Percentiles rank a stretch among this genome's conserved stretches.
These are phyloP conservation scores for Eulithis prunata DNA, from an alignment of 2,888 invertebrate genomes.

Conservation along the genomic window DNA sequence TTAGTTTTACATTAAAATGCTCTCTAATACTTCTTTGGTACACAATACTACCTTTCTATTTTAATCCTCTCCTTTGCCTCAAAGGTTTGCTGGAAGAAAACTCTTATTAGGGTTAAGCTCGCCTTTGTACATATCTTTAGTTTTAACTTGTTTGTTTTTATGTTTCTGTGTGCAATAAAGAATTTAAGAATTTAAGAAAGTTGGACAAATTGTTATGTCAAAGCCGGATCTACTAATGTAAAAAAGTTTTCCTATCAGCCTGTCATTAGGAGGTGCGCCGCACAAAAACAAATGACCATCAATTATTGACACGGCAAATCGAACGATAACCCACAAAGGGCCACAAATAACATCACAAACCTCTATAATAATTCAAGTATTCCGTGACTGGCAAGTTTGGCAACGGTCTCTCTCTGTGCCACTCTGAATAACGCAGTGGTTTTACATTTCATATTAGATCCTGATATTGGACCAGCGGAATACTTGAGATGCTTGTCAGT, in stretches of 20 bases:
- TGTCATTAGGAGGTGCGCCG: slow-evolving; percentile 9
- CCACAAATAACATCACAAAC: slow-evolving; percentile 54
- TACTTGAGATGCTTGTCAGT: neutral
- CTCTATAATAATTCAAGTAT: slow-evolving; percentile 67
- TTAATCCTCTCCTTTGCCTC: no score
- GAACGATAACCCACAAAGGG: slow-evolving; percentile 45
- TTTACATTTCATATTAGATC: neutral
- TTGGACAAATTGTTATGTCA: neutral
- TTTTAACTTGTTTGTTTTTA: no score
- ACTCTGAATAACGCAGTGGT: slow-evolving; percentile 4
- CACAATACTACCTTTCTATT: no score
- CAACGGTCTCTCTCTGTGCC: slow-evolving; percentile 29
- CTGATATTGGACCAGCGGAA: neutral
- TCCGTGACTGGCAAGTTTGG: slow-evolving; percentile 56
- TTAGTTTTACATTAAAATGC: no score
- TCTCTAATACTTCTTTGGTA: no score
- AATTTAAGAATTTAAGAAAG: no score
- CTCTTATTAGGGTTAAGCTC: no score
- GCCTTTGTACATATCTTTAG: no score
- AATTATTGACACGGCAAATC: slow-evolving; percentile 27
- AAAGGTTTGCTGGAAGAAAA: no score
- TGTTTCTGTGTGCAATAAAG: no score
- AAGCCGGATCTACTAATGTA: neutral
- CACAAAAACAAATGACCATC: slow-evolving; percentile 10
- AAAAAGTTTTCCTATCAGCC: slow-evolving; percentile 6